Evolutionary conservation across 2,113 vertebrate species (phyloP).

Genomic region (Salvelinus fontinalis): DNA sequence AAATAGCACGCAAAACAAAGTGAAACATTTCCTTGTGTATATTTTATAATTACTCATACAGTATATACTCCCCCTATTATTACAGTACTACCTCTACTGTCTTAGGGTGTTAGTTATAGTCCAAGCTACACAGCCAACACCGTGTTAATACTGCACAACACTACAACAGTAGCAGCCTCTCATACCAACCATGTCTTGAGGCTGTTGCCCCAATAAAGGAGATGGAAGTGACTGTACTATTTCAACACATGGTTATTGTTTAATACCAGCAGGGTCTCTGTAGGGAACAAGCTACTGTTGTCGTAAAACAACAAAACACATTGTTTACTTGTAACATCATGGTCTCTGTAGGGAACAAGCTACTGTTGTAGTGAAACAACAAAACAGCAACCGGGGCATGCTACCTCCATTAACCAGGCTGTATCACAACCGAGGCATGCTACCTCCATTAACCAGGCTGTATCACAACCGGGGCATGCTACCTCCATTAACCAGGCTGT

Average conservation of each 20-base stretch:
- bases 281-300: constrained; percentile 26
- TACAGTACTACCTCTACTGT: neutral
- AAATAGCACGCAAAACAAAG: constrained; percentile 4
- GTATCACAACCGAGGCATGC: no score
- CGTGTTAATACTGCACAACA: neutral
- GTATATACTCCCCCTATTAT: neutral
- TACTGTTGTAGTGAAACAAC: constrained; percentile 20
- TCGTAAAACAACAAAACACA: neutral
- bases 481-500: no score
- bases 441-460: no score
- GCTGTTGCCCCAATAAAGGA: neutral
- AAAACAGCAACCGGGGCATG: neutral
- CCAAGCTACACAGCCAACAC: neutral
- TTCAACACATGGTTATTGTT: constrained; percentile 26
- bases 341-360: constrained; percentile 16
- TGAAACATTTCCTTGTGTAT: neutral
- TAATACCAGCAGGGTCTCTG: constrained; percentile 21
- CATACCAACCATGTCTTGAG: constrained; percentile 12
- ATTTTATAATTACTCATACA: neutral
- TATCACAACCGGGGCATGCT: no score
- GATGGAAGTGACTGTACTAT: constrained; percentile 18
- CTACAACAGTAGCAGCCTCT: neutral
- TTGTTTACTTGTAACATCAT: constrained; percentile 21
- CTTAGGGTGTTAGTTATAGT: neutral
- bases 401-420: neutral